These are phyloP conservation scores for Nomada fucata DNA, from an alignment of 2,888 invertebrate species.

Conservation along the genomic window DNA sequence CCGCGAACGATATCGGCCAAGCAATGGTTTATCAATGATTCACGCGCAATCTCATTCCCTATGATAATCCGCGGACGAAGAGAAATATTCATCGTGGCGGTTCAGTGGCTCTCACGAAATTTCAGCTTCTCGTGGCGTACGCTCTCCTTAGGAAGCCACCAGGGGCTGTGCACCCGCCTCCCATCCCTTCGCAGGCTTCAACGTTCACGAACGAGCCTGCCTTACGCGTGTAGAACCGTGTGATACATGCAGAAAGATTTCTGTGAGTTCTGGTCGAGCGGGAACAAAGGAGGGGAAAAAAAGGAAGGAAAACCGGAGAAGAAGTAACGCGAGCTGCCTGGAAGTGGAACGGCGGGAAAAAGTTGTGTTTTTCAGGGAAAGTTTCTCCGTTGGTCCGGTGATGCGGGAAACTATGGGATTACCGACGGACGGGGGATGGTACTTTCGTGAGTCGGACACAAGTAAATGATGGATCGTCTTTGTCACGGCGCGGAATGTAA, in stretches of 20 bases:
- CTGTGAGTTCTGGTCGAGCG: conserved; percentile 45
- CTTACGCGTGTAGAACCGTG: conserved; percentile 53
- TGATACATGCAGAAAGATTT: conserved; percentile 79
- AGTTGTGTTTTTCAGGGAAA: conserved; percentile 72
- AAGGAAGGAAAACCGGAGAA: conserved; percentile 2
- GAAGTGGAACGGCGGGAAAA: conserved; percentile 51
- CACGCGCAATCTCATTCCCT: conserved; percentile 81
- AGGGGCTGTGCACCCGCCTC: conserved; percentile 33
- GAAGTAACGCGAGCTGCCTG: conserved; percentile 3
- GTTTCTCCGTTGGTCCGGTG: conserved; percentile 70
- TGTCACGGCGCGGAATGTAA: conserved; percentile 77
- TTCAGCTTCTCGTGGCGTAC: conserved; percentile 61
- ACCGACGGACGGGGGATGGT: conserved; percentile 75
- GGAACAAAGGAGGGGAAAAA: conserved; percentile 45
- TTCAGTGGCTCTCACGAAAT: conserved; percentile 64
- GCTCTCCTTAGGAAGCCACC: conserved; percentile 61
- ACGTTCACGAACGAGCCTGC: conserved; percentile 29
- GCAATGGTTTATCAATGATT: conserved; percentile 78
- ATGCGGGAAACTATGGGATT: conserved; percentile 77
- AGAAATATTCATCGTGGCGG: conserved; percentile 81
- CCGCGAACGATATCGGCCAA: conserved; percentile 66
- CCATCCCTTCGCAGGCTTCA: conserved; percentile 23
- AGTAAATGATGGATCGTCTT: conserved; percentile 83
- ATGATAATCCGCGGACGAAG: conserved; percentile 79
- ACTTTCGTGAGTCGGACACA: conserved; percentile 79